Conservation (phyloP, 2,113 vertebrate species). For the Electrona antarctica region DNA sequence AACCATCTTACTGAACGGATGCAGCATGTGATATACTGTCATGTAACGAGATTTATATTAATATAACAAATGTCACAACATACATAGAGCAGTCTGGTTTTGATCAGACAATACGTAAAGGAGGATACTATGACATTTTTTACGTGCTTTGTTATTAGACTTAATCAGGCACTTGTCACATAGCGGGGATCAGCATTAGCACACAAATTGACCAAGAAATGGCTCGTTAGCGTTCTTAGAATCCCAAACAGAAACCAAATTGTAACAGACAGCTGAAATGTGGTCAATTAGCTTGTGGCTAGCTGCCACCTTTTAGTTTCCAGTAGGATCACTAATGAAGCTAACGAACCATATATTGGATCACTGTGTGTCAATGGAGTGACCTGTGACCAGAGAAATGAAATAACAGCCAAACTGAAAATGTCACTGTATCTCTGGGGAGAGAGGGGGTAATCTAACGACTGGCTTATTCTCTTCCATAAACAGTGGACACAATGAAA, state of each 20-base stretch:
- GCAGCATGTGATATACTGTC: constrained; percentile 61
- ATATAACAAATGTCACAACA: constrained; percentile 37
- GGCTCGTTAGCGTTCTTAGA: constrained; percentile 19
- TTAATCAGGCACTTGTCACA: constrained; percentile 56
- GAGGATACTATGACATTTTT: constrained; percentile 30
- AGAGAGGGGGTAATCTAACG: constrained; percentile 32
- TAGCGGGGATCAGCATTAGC: constrained; percentile 30
- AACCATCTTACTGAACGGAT: constrained; percentile 41
- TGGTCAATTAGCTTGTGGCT: constrained; percentile 21
- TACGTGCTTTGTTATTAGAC: constrained; percentile 40
- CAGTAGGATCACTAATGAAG: constrained; percentile 34
- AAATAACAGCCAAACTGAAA: constrained; percentile 32
- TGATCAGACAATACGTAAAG: constrained; percentile 18
- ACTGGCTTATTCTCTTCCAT: constrained; percentile 29
- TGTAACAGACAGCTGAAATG: constrained; percentile 34
- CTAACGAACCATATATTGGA: constrained; percentile 23
- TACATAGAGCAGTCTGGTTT: not conserved
- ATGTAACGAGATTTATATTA: constrained; percentile 17
- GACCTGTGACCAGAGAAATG: constrained; percentile 31
- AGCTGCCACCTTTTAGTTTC: constrained; percentile 61
- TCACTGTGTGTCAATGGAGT: constrained; percentile 42
- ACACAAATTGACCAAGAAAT: constrained; percentile 48
- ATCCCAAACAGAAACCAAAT: constrained; percentile 27
- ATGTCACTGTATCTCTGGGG: not conserved
- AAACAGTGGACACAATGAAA: constrained; percentile 35